Evolutionary conservation across 2,113 vertebrate genomes (phyloP).

Genomic region (Myocastor coypus): DNA sequence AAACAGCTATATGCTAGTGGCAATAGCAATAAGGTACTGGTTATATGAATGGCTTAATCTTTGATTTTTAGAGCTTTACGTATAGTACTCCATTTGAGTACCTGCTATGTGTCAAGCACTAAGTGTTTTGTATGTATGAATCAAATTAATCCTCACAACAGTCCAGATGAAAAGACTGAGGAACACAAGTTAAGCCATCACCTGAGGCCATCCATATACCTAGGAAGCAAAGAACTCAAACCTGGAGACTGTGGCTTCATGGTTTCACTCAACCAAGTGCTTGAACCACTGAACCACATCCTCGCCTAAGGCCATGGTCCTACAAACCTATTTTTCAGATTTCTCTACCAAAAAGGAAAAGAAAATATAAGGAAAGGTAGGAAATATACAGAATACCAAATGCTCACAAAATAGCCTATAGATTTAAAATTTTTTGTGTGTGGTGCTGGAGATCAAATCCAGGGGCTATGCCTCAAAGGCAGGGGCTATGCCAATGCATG

Average conservation of each 20-base stretch:
- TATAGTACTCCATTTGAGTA: neutral
- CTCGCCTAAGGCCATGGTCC: neutral
- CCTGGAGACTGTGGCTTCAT: neutral
- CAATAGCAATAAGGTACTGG: neutral
- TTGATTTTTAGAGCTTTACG: neutral
- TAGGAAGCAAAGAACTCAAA: neutral
- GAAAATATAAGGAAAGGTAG: neutral
- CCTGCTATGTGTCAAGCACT: neutral
- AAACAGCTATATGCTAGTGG: neutral
- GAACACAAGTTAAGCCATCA: neutral
- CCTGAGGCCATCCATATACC: neutral
- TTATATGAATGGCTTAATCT: neutral
- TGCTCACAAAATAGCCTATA: neutral
- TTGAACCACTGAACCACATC: neutral
- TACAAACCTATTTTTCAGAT: neutral
- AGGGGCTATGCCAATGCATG: neutral
- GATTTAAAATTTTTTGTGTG: neutral
- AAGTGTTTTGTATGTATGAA: neutral
- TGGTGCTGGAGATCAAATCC: neutral
- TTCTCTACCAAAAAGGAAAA: conserved; percentile 7
- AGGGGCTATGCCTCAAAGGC: neutral
- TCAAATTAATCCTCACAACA: conserved; percentile 39
- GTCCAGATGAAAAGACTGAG: neutral
- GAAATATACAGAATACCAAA: conserved; percentile 3
- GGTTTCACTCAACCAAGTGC: neutral